A percentile compares a stretch with the other conserved stretches of the same genome.
Conservation (phyloP, 2,888 invertebrate genomes). For the Nomada goodeniana region DNA sequence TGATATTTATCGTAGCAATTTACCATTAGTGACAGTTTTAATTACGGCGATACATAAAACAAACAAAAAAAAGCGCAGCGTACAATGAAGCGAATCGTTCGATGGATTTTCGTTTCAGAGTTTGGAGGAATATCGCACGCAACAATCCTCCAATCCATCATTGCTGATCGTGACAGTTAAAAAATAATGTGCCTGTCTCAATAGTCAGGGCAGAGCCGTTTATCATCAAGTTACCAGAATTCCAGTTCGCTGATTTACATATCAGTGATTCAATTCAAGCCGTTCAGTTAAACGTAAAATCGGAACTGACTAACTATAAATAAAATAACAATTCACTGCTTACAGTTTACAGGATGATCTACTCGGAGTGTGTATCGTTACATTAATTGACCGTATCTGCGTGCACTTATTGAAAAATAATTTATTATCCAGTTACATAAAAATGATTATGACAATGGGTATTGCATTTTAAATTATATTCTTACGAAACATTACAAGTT, state of each 20-base stretch:
- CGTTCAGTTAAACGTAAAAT: slow-evolving; percentile 52
- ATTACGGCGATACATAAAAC: slow-evolving; percentile 7
- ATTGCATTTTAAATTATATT: not conserved
- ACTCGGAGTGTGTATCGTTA: not conserved
- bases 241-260: slow-evolving; percentile 53
- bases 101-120: slow-evolving; percentile 5
- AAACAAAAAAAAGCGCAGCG: not conserved
- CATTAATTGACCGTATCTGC: slow-evolving; percentile 15
- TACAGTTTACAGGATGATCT: not conserved
- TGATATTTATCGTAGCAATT: not conserved
- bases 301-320: slow-evolving; percentile 56
- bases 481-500: not conserved
- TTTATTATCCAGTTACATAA: not conserved
- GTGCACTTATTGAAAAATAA: slow-evolving; percentile 10
- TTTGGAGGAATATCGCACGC: slow-evolving; percentile 31
- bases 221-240: slow-evolving; percentile 58
- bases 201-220: slow-evolving; percentile 49
- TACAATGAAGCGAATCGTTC: not conserved
- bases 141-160: slow-evolving; percentile 51
- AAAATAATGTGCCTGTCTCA: slow-evolving; percentile 51
- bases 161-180: slow-evolving; percentile 50
- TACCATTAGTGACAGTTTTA: slow-evolving; percentile 16
- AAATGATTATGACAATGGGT: slow-evolving; percentile 13
- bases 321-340: slow-evolving; percentile 55
- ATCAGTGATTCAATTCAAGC: slow-evolving; percentile 47